Conservation (phyloP, 2,888 invertebrate species). For the Abrostola tripartita region DNA sequence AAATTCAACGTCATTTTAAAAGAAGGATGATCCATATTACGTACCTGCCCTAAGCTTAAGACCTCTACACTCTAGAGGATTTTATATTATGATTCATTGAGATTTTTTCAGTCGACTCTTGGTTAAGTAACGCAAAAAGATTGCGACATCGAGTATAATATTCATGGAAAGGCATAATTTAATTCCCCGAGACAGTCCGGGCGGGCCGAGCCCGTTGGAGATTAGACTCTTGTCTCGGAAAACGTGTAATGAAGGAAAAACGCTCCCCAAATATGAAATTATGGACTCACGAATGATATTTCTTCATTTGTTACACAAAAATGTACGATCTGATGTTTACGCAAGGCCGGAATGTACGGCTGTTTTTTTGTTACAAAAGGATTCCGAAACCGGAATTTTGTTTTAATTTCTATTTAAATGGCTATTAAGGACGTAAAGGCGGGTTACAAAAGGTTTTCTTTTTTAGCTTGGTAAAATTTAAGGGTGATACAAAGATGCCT, state of each 20-base stretch:
- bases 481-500: constrained; percentile 1
- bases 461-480: constrained; percentile 19
- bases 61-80: constrained; percentile 47
- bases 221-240: constrained; percentile 80
- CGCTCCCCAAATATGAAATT: constrained; percentile 79
- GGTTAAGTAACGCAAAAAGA: constrained; percentile 76
- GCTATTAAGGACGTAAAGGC: constrained; percentile 37
- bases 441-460: constrained; percentile 10
- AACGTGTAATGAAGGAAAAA: constrained; percentile 82
- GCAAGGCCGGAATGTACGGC: constrained; percentile 35
- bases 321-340: constrained; percentile 51
- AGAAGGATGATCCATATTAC: constrained; percentile 44
- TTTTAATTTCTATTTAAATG: constrained; percentile 52
- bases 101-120: constrained; percentile 68
- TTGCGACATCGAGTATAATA: constrained; percentile 83
- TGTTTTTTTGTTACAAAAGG: constrained; percentile 35
- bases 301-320: constrained; percentile 64
- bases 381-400: constrained; percentile 25
- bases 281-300: constrained; percentile 73
- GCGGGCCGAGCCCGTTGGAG: constrained; percentile 67
- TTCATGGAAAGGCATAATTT: constrained; percentile 87
- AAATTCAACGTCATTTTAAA: constrained; percentile 31
- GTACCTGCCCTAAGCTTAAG: constrained; percentile 30
- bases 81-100: constrained; percentile 71
- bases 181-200: constrained; percentile 79